A percentile compares a stretch with the other conserved stretches of the same genome.
phyloP scores from a whole-genome alignment of 2,888 invertebrate species.

The Clitarchus hookeri region DNA sequence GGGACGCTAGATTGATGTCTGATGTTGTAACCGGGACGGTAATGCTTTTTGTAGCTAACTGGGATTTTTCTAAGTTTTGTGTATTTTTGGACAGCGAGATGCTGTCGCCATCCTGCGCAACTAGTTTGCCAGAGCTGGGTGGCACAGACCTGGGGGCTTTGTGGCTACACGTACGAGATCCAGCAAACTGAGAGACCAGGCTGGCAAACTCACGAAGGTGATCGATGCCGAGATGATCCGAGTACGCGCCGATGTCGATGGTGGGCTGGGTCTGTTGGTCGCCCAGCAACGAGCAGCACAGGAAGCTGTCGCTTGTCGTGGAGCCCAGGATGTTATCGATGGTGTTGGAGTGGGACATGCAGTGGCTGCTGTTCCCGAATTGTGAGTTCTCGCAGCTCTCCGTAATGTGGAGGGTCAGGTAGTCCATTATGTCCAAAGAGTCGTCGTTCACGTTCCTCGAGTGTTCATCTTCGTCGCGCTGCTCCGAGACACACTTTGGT shows the following conservation, averaged over 20 bases:
- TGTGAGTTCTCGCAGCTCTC: constrained; percentile 7
- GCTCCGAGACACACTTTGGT: not conserved
- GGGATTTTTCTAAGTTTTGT: no score
- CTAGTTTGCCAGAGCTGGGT: no score
- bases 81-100: no score
- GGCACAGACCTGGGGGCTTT: no score
- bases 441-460: not conserved
- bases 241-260: no score
- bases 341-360: constrained; percentile 16
- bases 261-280: no score
- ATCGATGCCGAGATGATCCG: not conserved
- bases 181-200: not conserved
- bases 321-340: constrained; percentile 12
- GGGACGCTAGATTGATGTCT: no score
- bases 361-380: not conserved
- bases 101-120: no score
- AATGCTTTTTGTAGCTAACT: no score
- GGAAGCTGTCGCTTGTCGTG: constrained; percentile 35
- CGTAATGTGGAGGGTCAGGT: constrained; percentile 5
- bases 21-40: no score
- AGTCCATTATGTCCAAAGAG: constrained; percentile 19
- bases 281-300: constrained; percentile 3
- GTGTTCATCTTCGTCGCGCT: no score
- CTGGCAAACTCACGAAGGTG: not conserved
- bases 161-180: no score